phyloP scores from a whole-genome alignment of 2,113 vertebrate species.

The Nothocercus nigrocapillus region DNA sequence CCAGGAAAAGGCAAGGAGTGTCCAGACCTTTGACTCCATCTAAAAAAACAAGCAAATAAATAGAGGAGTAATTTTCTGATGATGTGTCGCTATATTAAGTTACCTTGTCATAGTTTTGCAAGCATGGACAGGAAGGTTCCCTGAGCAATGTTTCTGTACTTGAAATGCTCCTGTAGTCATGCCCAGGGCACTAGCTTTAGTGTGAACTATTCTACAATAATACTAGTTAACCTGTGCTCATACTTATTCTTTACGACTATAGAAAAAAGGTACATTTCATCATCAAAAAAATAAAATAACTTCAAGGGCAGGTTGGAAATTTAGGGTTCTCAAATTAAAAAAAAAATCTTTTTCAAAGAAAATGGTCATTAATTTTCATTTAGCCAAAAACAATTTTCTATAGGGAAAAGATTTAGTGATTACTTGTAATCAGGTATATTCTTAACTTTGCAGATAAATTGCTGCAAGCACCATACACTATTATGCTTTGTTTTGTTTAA shows the following conservation, averaged over 20 bases:
- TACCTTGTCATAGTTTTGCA: neutral
- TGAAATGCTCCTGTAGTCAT: neutral
- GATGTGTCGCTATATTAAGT: neutral
- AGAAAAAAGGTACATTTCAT: neutral
- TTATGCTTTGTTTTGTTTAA: neutral
- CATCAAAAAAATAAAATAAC: neutral
- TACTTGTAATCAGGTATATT: neutral
- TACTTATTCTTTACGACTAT: neutral
- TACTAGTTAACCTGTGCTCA: neutral
- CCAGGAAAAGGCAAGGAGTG: neutral
- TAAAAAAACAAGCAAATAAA: constrained; percentile 6
- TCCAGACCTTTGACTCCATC: neutral
- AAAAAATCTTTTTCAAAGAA: neutral
- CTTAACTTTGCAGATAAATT: neutral
- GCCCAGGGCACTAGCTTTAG: neutral
- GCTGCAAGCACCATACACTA: neutral
- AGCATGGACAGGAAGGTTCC: neutral
- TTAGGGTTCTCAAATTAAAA: neutral
- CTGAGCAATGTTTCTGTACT: neutral
- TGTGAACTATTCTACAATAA: neutral
- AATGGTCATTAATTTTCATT: neutral
- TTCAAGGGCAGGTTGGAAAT: neutral
- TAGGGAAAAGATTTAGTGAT: neutral
- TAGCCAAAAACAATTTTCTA: neutral
- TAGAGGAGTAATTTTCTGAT: neutral